Evolutionary conservation across 2,113 vertebrate species (phyloP), one percentile per base, ranked within the genome.

Genomic region (Myrmophylax atrothorax): DNA sequence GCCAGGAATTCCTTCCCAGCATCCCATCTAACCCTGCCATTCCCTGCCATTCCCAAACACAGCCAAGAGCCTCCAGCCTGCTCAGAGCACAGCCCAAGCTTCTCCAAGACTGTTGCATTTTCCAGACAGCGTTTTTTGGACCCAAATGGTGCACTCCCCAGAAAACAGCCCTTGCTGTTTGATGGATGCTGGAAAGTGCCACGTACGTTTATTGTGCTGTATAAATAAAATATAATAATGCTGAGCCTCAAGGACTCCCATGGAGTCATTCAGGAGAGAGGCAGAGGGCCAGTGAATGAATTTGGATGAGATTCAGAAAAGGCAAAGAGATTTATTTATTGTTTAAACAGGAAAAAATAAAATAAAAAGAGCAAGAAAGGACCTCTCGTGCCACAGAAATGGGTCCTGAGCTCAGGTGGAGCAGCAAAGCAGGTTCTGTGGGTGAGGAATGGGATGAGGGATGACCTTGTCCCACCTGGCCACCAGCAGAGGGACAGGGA

Each of bases 201-300:
- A 42, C 1, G 26, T 14, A 3, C 16, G 0, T 56, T 95, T 79
- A 35, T 72, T 22, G 79, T 19, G 83, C 67, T 62, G 74, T 50
- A 85, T 82, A 90, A 94, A 94, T 90, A 93, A 90, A 89, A 89
- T 24, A 82, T 35, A 94, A 67, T 50, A 92, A 72, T 67, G 74
- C 82, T 90, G 90, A 82, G 93, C 40, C 85, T 92, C 56, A 59
- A 87, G 70, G 88, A 78, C 92, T 91, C 74, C 88, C 78, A 3
- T 33, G 69, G 92, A 90, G 78, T 82, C 93, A n/a, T 72, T 90
- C 78, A 72, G 79, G 31, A 68, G 55, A 29, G 67, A 85, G 88
- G 79, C 85, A 90, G 72, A 85, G 75, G 81, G 79, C 49, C 80
- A 44, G 40, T 47, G 93, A 90, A 66, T 86, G 76, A 80, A 73